Evolutionary conservation across 2,888 invertebrate species (phyloP).

Genomic region (Platycnemis pennipes): DNA sequence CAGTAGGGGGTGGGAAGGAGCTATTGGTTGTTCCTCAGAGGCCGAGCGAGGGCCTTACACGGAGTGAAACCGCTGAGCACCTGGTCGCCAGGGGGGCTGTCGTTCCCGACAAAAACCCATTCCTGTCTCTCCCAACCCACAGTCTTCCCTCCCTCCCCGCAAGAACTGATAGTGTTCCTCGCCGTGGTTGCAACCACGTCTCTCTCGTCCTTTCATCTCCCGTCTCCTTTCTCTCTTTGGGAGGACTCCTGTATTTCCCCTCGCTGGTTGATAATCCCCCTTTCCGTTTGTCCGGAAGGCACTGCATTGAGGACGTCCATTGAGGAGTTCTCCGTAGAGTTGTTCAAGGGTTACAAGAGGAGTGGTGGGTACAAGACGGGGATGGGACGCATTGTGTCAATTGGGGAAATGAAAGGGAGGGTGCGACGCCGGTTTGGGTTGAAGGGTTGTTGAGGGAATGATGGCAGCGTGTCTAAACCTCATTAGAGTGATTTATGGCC

Average conservation of each 20-base stretch:
- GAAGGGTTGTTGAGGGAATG: constrained; percentile 2
- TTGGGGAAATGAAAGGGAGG: neutral
- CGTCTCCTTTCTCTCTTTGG: neutral
- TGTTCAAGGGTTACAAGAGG: neutral
- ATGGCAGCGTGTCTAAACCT: neutral
- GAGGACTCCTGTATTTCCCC: neutral
- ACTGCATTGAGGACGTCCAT: neutral
- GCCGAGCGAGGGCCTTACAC: neutral
- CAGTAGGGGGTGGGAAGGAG: neutral
- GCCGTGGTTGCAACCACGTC: neutral
- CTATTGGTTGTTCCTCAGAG: neutral
- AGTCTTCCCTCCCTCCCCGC: neutral
- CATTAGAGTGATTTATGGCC: neutral
- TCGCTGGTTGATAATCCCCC: neutral
- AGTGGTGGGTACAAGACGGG: neutral
- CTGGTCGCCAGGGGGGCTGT: neutral
- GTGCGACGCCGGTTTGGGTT: neutral
- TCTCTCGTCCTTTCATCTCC: neutral
- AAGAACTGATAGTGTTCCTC: constrained; percentile 13
- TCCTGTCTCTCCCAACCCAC: neutral
- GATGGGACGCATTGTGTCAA: neutral
- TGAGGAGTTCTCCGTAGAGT: constrained; percentile 26
- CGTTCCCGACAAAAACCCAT: neutral
- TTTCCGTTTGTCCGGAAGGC: neutral
- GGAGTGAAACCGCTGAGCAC: constrained; percentile 30